A percentile compares a stretch with the other conserved stretches of the same genome.
phyloP scores from a whole-genome alignment of 2,888 invertebrate genomes.

The Stenurella melanura region DNA sequence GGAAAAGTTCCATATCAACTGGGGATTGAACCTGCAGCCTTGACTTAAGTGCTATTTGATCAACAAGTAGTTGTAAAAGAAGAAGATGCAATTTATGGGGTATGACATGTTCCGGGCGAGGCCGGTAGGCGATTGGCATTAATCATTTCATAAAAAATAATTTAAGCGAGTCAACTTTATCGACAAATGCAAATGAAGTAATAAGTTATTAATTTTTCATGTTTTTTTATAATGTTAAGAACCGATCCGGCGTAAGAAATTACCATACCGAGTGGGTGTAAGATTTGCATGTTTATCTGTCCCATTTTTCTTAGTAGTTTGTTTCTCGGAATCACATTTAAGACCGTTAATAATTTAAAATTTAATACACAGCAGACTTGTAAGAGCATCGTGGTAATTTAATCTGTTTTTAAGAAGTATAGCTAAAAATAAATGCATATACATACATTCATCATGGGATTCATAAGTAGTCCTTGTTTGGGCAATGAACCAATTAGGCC shows the following conservation, averaged over 20 bases:
- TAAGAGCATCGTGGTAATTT: constrained; percentile 33
- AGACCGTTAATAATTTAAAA: constrained; percentile 41
- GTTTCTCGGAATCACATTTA: constrained; percentile 33
- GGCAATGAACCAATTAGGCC: constrained; percentile 40
- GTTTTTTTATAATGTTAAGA: constrained; percentile 12
- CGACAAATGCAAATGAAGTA: constrained; percentile 9
- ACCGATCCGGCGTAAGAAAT: constrained; percentile 2
- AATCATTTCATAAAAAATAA: constrained; percentile 5
- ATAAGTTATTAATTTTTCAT: constrained; percentile 22
- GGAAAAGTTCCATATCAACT: no score
- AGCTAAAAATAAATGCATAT: constrained; percentile 43
- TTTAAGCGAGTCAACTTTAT: background rate
- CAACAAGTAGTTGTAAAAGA: no score
- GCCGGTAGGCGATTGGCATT: background rate
- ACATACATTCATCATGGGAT: constrained; percentile 29
- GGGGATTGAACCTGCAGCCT: no score
- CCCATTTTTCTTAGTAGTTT: constrained; percentile 34
- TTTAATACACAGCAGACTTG: constrained; percentile 43
- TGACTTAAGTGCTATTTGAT: no score
- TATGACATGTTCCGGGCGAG: no score
- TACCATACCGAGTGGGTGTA: constrained; percentile 22
- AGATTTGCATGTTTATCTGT: constrained; percentile 28
- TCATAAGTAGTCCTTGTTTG: constrained; percentile 43
- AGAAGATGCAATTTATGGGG: no score
- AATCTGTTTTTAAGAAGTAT: constrained; percentile 39